phyloP scores from a whole-genome alignment of 2,113 vertebrate genomes.

The Phodopus roborovskii region DNA sequence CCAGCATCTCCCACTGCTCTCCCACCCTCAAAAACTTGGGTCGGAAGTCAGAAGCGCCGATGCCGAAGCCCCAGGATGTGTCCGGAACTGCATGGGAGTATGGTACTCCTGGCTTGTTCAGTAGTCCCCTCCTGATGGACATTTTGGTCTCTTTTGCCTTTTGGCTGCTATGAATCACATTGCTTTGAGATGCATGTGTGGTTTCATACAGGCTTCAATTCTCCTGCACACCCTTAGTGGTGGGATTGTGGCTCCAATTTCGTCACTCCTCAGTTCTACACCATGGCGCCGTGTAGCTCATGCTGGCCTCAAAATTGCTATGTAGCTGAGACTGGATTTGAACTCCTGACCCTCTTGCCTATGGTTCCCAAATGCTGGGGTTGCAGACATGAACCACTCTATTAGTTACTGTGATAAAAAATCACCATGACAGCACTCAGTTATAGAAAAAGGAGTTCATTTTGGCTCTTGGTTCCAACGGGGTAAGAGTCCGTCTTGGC shows the following conservation, averaged over 20 bases:
- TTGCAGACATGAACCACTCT: background rate
- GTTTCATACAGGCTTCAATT: background rate
- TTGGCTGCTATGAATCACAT: background rate
- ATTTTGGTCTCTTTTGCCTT: background rate
- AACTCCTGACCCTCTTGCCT: background rate
- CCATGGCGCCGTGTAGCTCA: background rate
- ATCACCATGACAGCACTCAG: background rate
- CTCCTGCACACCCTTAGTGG: background rate
- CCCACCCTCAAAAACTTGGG: background rate
- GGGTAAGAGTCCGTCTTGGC: background rate
- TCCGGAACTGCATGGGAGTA: too few species aligned
- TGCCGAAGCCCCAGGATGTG: background rate
- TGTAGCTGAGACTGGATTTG: background rate
- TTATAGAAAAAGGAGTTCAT: background rate
- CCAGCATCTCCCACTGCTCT: background rate
- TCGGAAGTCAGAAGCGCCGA: background rate
- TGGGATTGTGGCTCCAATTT: background rate
- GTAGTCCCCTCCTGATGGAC: background rate
- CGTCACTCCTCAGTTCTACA: background rate
- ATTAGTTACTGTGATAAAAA: background rate
- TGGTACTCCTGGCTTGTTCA: fast-evolving
- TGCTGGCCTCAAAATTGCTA: background rate
- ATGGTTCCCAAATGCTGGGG: background rate
- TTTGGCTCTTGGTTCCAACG: background rate
- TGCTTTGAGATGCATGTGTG: background rate